Evolutionary conservation across 2,113 vertebrate genomes (phyloP), one percentile per base, ranked within the genome.

Genomic region (Strix uralensis): DNA sequence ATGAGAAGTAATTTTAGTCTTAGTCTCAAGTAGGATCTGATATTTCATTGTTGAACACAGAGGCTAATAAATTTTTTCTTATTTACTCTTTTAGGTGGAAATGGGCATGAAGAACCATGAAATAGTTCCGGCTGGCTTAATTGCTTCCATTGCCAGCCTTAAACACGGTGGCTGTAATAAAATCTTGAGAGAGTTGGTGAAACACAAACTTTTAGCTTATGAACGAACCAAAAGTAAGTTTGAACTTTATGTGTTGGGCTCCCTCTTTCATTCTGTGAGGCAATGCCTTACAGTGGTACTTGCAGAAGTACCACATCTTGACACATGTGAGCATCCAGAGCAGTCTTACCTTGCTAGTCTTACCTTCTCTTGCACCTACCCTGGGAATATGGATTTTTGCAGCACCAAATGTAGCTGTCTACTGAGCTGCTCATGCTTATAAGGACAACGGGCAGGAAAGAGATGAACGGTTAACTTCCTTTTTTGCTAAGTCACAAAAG

Each of bases 21-120:
- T 81, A 32, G 9, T 52, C 5, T 74, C 9, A 40, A 10, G 4
- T 3, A 1, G 5, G 16, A 15, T 67, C 14, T 80, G 10, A 4
- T 86, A 3, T 18, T 70, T 87, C 8, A 4, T 30, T 79, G 8
- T 44, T 62, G 40, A 72, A 47, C 18, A 25, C 7, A 10, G 2
- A 11, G 10, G 7, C 36, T 80, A 67, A 88, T 29, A 18, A 5
- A 26, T 63, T 3, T n/a, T 3, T 14, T 71, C 89, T 73, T 94
- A 40, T 94, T 96, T 95, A 15, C 20, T 74, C 15, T 94, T 97
- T n/a, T 93, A 99, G 99, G 99, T 99, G 95, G 99, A 99, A 98
- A 99, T 99, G 99, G 99, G 99, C 47, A 99, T 99, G 99, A 99
- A 99, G 97, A 99, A 99, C 97, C 99, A 99, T 93, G 99, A 99